Evolutionary conservation across 2,888 invertebrate genomes (phyloP).

Genomic region (Agrotis segetum): DNA sequence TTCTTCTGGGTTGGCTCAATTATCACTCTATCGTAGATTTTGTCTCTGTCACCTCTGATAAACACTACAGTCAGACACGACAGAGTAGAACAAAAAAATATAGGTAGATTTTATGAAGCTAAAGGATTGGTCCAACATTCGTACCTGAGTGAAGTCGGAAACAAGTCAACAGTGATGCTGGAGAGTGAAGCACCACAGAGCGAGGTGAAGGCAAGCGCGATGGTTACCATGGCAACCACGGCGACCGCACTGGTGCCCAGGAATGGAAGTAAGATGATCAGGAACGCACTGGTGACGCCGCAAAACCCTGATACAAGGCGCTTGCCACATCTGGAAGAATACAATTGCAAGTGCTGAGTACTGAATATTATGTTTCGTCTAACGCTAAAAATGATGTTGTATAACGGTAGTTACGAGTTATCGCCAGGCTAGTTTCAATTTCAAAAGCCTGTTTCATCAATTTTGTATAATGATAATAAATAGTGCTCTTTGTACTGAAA

Average conservation of each 20-base stretch:
- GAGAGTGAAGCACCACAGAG: slow-evolving; percentile 91
- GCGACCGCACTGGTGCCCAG: slow-evolving; percentile 87
- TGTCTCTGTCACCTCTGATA: too few relatives aligned
- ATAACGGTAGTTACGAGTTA: neutral
- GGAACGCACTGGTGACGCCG: slow-evolving; percentile 84
- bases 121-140: too few relatives aligned
- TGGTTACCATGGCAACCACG: slow-evolving; percentile 90
- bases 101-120: too few relatives aligned
- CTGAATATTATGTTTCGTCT: neutral
- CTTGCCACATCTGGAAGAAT: slow-evolving; percentile 81
- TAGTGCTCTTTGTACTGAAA: too few relatives aligned
- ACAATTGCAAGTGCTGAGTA: neutral
- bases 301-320: slow-evolving; percentile 81
- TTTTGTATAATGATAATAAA: too few relatives aligned
- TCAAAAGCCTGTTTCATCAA: too few relatives aligned
- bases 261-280: slow-evolving; percentile 90
- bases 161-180: slow-evolving; percentile 92
- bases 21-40: too few relatives aligned
- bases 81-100: too few relatives aligned
- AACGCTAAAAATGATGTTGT: neutral
- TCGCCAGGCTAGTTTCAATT: too few relatives aligned
- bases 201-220: slow-evolving; percentile 89
- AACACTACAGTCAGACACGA: too few relatives aligned
- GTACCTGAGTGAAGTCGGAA: slow-evolving; percentile 93
- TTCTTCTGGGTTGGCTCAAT: too few relatives aligned